These are phyloP conservation scores for Phataginus tetradactyla DNA, from an alignment of 2,797 vertebrate genomes.

Conservation along the genomic window DNA sequence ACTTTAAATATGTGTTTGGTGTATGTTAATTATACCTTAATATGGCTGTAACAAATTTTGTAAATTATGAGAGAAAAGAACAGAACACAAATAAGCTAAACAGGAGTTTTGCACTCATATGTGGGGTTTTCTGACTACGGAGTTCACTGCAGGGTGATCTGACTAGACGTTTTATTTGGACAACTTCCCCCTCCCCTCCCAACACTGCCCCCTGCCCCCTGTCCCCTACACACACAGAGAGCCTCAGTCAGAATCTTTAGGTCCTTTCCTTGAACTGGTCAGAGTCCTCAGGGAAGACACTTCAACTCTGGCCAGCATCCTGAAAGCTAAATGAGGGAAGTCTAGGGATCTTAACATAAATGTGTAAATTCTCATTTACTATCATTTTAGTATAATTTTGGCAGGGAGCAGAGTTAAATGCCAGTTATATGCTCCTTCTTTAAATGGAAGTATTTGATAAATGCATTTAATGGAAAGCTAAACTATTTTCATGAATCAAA, in stretches of 20 bases:
- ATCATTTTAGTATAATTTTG: not conserved
- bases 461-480: not conserved
- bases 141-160: not conserved
- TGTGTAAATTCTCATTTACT: not conserved
- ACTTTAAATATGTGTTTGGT: not conserved
- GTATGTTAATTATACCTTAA: not conserved
- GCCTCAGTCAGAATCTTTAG: not conserved
- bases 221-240: not conserved
- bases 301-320: not conserved
- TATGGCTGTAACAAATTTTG: not conserved
- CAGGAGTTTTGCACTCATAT: not conserved
- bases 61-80: not conserved
- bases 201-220: too few relatives aligned
- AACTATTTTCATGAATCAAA: constrained; percentile 24
- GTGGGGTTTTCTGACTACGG: not conserved
- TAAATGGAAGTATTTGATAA: constrained; percentile 3
- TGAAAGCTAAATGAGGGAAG: not conserved
- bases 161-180: not conserved
- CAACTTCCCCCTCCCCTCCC: not conserved
- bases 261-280: not conserved
- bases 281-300: not conserved
- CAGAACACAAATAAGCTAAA: not conserved
- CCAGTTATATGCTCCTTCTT: not conserved
- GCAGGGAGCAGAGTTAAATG: constrained; percentile 27
- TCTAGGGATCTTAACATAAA: not conserved